These are phyloP conservation scores for Prunella strophiata DNA, from an alignment of 2,797 vertebrate species.

Conservation along the genomic window DNA sequence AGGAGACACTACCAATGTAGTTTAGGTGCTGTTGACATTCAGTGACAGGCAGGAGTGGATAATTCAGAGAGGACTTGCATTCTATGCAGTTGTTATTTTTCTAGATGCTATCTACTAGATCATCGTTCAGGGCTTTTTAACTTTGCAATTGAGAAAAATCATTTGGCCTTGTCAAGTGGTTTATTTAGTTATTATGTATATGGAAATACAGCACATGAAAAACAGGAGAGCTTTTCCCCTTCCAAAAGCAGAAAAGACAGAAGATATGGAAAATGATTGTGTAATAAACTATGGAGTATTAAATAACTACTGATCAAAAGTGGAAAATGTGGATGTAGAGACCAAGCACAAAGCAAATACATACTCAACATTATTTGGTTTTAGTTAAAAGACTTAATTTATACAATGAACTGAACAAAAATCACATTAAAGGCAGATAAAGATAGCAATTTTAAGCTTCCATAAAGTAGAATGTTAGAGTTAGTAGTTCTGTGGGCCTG, in stretches of 20 bases:
- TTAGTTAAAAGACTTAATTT: not conserved
- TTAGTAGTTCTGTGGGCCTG: not conserved
- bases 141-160: not conserved
- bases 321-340: not conserved
- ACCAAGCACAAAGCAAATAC: not conserved
- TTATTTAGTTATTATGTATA: not conserved
- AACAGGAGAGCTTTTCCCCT: not conserved
- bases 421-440: not conserved
- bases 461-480: not conserved
- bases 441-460: not conserved
- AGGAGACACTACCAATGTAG: not conserved
- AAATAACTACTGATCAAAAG: not conserved
- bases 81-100: not conserved
- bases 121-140: not conserved
- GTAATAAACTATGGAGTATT: not conserved
- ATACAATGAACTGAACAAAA: not conserved
- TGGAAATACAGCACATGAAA: not conserved
- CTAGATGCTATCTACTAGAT: not conserved
- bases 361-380: not conserved
- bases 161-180: not conserved
- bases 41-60: not conserved
- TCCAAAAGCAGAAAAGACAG: not conserved
- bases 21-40: not conserved
- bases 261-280: not conserved
- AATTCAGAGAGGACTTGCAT: not conserved